A percentile compares a stretch with the other conserved stretches of the same genome.
Evolutionary conservation across 2,797 vertebrate species (phyloP).

Genomic region (Cheirogaleus major): DNA sequence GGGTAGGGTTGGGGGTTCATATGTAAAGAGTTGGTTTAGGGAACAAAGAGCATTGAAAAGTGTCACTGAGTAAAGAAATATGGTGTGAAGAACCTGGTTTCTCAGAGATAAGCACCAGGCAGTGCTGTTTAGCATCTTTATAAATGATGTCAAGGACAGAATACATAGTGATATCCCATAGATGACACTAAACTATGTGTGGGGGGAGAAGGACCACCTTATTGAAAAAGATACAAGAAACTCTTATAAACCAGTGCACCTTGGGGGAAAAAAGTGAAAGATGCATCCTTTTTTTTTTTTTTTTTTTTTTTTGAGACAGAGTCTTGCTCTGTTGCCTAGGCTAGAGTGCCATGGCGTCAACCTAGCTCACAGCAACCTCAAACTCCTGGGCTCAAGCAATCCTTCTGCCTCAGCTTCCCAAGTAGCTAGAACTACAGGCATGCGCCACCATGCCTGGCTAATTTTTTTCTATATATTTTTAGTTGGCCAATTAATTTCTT

Average conservation of each 20-base stretch:
- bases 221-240: not conserved
- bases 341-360: too few relatives aligned
- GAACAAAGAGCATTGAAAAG: not conserved
- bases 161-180: not conserved
- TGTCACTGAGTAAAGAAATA: not conserved
- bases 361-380: too few relatives aligned
- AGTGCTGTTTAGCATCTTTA: not conserved
- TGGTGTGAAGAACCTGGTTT: not conserved
- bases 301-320: too few relatives aligned
- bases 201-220: not conserved
- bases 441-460: too few relatives aligned
- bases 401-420: too few relatives aligned
- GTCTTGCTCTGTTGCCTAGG: too few relatives aligned
- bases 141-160: not conserved
- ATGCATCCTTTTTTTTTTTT: too few relatives aligned
- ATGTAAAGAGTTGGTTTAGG: not conserved
- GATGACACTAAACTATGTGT: not conserved
- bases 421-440: too few relatives aligned
- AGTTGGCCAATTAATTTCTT: too few relatives aligned
- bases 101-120: not conserved
- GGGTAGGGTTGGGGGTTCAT: not conserved
- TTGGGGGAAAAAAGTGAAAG: too few relatives aligned
- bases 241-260: not conserved
- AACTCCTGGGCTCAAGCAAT: too few relatives aligned
- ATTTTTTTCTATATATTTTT: too few relatives aligned